Percentiles rank a stretch among this genome's conserved stretches.
phyloP scores from a whole-genome alignment of 1,140 invertebrate species.

The Calephelis virginiensis region DNA sequence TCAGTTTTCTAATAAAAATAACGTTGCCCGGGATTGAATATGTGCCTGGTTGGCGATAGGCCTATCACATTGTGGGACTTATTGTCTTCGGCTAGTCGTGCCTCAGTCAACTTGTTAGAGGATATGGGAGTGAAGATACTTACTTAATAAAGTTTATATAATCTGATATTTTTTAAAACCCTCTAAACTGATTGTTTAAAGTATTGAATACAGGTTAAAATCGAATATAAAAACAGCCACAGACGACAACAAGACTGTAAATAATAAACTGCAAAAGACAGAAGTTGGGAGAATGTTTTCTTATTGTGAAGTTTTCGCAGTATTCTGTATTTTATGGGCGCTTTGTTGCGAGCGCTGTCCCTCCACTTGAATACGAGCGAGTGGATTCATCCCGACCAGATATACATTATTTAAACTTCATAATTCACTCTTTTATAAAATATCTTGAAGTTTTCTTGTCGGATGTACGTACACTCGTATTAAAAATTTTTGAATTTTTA shows the following conservation, averaged over 20 bases:
- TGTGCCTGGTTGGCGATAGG: too few species aligned
- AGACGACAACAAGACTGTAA: constrained; percentile 4
- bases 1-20: too few species aligned
- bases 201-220: not conserved
- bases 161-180: too few species aligned
- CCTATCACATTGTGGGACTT: too few species aligned
- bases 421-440: constrained; percentile 10
- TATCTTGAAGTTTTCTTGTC: constrained; percentile 10
- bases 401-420: constrained; percentile 12
- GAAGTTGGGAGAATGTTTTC: constrained; percentile 15
- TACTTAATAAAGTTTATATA: too few species aligned
- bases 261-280: constrained; percentile 16
- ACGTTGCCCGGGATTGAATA: too few species aligned
- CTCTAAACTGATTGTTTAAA: too few species aligned
- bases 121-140: too few species aligned
- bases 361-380: constrained; percentile 7
- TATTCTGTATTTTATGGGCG: constrained; percentile 11
- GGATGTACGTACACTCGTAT: not conserved
- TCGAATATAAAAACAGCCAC: not conserved
- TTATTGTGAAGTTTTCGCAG: constrained; percentile 13
- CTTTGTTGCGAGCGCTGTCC: constrained; percentile 7
- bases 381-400: constrained; percentile 2
- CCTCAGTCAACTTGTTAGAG: too few species aligned
- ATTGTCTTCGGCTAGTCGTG: too few species aligned
- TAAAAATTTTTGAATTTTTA: not conserved